Base-by-base conservation (phyloP, 2,888 invertebrate genomes). In the Sycophila texana region DNA sequence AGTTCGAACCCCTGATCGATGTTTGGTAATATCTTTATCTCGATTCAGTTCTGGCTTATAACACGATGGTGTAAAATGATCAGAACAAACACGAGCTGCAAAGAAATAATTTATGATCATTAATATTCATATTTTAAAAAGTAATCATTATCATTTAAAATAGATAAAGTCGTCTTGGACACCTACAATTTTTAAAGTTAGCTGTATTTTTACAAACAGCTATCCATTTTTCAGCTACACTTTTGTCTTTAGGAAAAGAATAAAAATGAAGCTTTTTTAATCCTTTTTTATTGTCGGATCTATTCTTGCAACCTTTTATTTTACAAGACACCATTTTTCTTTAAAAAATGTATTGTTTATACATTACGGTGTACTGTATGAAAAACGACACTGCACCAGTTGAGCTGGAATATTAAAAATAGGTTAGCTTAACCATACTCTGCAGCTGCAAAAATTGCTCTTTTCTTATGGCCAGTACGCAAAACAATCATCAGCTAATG, bases 251-350 rank as follows among this genome's bases (percentile, higher is more conserved):
- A 4, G 57, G 74, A 58, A 74, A 74, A 0, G 57, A 74, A 57
- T n/a, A 74, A 66, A 55, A 74, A n/a, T 66, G 66, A 13, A 74
- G 18, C 13, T 39, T 66, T 66, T 47, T 12, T 20, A n/a, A 22
- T 20, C 10, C 39, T 57, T 74, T 26, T 1, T 3, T 57, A 47
- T 63, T 73, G 10, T 74, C 74, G 22, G 66, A 66, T 65, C 73
- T 51, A 39, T 73, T 73, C 39, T 39, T 73, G 26, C 73, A 73
- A 18, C 63, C 73, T 65, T 26, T 53, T 39, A 73, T 20, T 65
- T 73, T 63, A 53, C 73, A 73, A 20, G 73, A 63, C 5, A 73
- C 73, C 73, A 73, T 73, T 63, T 63, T 73, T 68, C 55, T 18
- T 49, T 10, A 55, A 53, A 53, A 63, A 18, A 63, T 47, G 3